Base-by-base conservation (phyloP, 2,113 vertebrate genomes). In the Otolemur garnettii region DNA sequence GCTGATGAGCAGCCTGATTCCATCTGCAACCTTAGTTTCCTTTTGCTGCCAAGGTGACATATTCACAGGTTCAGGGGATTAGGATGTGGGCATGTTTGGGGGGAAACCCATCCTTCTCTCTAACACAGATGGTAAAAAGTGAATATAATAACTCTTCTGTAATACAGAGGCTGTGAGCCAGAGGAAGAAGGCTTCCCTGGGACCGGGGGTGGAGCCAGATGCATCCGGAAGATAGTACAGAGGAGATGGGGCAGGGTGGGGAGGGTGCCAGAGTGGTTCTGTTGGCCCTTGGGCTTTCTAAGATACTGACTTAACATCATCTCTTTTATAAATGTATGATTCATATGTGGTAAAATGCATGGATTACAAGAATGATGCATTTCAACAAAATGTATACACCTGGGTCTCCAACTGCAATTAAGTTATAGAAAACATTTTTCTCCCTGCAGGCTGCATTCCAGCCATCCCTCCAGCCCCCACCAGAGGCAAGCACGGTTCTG, bases 191-290 rank as follows among this genome's bases (percentile, higher is more conserved):
- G 45, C 17, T 0, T 45, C 28, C 62, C 33, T 15, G 14, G 2
- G 2, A 14, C 77, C 42, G 1, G 1, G 3, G 17, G 7, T 22
- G 24, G 33, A 53, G 13, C 6, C 4, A 7, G 5, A 18, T 3
- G 19, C 30, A 0, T 1, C 1, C 4, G 0, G 3, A 19, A 2
- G 26, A 33, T 4, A 50, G 28, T 12, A n/a, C 50, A 24, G 5
- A 60, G 68, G 11, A 84, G 53, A 4, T 4, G 2, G 19, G 28
- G 6, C 24, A 17, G 18, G 18, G 18, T 9, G 5, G 9, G n/a
- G 13, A 45, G 5, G 38, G 14, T 18, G 45, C 22, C 14, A 5
- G 22, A 15, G 28, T 0, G 10, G 8, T 12, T 64, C 17, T 10
- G 28, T 18, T 85, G 30, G 22, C 55, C 60, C 77, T 13, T 38